Evolutionary conservation across 2,888 invertebrate genomes (phyloP).

Genomic region (Fragum sueziense): DNA sequence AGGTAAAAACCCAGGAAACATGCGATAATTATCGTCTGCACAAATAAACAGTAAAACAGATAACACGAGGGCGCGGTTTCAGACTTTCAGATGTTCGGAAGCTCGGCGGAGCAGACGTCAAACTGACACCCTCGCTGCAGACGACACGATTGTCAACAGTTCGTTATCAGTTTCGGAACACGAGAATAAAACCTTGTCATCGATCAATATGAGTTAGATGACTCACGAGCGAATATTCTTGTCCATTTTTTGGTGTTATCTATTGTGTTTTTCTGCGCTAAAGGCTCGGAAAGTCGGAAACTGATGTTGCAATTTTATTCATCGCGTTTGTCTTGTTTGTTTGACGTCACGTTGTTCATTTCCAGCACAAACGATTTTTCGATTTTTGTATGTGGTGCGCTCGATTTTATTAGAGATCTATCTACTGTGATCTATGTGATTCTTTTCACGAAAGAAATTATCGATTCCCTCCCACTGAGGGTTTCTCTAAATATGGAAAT

Average conservation of each 20-base stretch:
- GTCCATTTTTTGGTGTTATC: too few relatives aligned
- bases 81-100: too few relatives aligned
- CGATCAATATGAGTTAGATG: not conserved
- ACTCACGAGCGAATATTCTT: not conserved
- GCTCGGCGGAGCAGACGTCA: not conserved
- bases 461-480: too few relatives aligned
- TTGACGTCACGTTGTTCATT: not conserved
- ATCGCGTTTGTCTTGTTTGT: too few relatives aligned
- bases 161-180: not conserved
- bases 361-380: not conserved
- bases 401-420: too few relatives aligned
- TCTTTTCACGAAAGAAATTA: too few relatives aligned
- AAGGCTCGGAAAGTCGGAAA: too few relatives aligned
- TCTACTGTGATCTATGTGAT: too few relatives aligned
- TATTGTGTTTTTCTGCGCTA: not conserved
- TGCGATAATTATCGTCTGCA: not conserved
- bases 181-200: not conserved
- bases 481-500: too few relatives aligned
- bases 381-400: too few relatives aligned
- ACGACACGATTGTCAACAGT: conserved; percentile 5
- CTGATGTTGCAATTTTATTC: too few relatives aligned
- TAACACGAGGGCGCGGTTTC: not conserved
- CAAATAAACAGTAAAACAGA: not conserved
- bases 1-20: not conserved
- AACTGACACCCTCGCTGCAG: not conserved